A percentile compares a stretch with the other conserved stretches of the same genome.
phyloP scores from a whole-genome alignment of 2,113 vertebrate species.

The Neotoma lepida region DNA sequence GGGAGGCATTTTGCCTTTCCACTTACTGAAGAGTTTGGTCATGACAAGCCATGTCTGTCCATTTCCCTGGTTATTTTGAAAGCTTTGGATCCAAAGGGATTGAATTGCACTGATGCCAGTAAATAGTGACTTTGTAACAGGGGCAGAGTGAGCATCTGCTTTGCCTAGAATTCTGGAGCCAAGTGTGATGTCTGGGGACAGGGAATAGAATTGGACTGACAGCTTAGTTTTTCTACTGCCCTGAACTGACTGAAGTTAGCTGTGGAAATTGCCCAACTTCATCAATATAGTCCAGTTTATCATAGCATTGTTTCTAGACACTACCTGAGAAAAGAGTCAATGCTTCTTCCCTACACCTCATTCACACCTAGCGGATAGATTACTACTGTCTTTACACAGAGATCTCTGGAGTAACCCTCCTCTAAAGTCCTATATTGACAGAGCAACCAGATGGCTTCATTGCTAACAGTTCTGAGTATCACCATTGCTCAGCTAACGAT shows the following conservation, averaged over 20 bases:
- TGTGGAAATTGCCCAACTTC: slow-evolving; percentile 57
- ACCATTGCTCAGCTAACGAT: not conserved
- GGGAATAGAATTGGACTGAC: slow-evolving; percentile 60
- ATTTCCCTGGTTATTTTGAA: slow-evolving; percentile 68
- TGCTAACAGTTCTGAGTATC: slow-evolving; percentile 1
- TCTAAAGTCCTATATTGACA: not conserved
- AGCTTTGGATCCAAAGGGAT: slow-evolving; percentile 63
- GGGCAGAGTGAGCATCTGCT: slow-evolving; percentile 73
- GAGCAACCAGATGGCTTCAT: not conserved
- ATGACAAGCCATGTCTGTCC: slow-evolving; percentile 73
- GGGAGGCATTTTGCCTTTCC: slow-evolving; percentile 50
- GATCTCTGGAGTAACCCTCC: not conserved
- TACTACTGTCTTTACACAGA: not conserved
- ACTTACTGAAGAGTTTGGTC: slow-evolving; percentile 65
- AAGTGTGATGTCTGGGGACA: slow-evolving; percentile 69
- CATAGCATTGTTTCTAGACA: slow-evolving; percentile 53
- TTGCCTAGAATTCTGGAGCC: slow-evolving; percentile 66
- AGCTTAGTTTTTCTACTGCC: slow-evolving; percentile 58
- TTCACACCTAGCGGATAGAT: not conserved
- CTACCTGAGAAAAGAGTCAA: not conserved
- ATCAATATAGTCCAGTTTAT: slow-evolving; percentile 43
- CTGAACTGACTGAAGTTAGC: slow-evolving; percentile 62
- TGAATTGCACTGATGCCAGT: slow-evolving; percentile 66
- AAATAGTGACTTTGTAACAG: slow-evolving; percentile 69
- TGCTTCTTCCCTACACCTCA: not conserved